phyloP scores from a whole-genome alignment of 2,888 invertebrate genomes.

The Lepidochitona cinerea region DNA sequence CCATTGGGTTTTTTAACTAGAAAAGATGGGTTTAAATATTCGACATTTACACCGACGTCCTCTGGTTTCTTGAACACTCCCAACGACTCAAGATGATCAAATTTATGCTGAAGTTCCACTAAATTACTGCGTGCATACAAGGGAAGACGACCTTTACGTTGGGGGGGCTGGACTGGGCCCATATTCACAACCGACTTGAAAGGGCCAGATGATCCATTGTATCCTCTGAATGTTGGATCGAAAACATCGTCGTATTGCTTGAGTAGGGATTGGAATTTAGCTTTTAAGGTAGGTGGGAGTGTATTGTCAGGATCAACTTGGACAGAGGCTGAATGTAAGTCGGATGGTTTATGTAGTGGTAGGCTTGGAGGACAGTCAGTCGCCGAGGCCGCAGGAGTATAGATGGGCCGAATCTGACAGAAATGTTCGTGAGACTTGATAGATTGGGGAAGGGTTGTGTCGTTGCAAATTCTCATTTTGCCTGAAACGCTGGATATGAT shows the following conservation, averaged over 20 bases:
- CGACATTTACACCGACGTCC: conserved; percentile 25
- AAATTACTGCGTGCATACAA: conserved; percentile 36
- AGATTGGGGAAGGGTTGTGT: conserved; percentile 5
- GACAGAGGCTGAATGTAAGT: conserved; percentile 3
- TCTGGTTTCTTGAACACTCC: conserved; percentile 37
- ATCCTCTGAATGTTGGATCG: conserved; percentile 26
- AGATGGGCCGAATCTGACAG: conserved; percentile 20
- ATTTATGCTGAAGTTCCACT: conserved; percentile 33
- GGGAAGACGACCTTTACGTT: conserved; percentile 39
- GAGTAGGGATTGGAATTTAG: conserved; percentile 15
- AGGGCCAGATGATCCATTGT: conserved; percentile 33
- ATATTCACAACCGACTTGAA: conserved; percentile 40
- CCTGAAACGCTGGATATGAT: conserved; percentile 21
- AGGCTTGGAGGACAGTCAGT: not conserved
- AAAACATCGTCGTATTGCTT: conserved; percentile 31
- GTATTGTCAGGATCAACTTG: conserved; percentile 26
- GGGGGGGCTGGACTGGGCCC: conserved; percentile 42
- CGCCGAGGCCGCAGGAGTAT: not conserved
- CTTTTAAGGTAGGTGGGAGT: not conserved
- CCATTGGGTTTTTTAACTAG: conserved; percentile 36
- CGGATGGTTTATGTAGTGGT: not conserved
- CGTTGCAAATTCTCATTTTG: conserved; percentile 21
- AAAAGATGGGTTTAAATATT: conserved; percentile 46
- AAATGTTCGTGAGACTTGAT: conserved; percentile 26
- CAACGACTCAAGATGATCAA: conserved; percentile 36